Percentiles rank a stretch among this genome's conserved stretches.
Evolutionary conservation across 2,888 invertebrate genomes (phyloP).

Genomic region (Troides helena): DNA sequence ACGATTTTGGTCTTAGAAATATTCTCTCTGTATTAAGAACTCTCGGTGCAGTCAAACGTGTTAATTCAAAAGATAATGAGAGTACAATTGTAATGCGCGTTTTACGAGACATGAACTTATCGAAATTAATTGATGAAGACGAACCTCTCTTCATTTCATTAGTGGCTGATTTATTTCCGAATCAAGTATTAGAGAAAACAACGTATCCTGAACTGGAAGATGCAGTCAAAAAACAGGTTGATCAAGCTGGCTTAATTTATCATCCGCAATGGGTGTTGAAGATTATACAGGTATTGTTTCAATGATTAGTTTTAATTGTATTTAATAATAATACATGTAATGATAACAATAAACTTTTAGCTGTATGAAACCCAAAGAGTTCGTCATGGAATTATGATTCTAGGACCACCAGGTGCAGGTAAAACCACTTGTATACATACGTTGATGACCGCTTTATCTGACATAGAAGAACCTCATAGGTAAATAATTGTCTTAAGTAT

Average conservation of each 20-base stretch:
- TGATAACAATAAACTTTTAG: conserved; percentile 59
- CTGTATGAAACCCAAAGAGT: conserved; percentile 97
- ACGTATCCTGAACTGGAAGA: conserved; percentile 92
- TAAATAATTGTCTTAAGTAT: conserved; percentile 51
- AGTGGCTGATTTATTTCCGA: conserved; percentile 97
- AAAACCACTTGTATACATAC: conserved; percentile 95
- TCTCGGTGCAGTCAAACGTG: conserved; percentile 94
- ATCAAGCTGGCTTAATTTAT: conserved; percentile 88
- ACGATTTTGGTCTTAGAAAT: conserved; percentile 97
- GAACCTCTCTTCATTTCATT: conserved; percentile 98
- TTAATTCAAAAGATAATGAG: conserved; percentile 95
- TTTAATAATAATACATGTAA: background rate
- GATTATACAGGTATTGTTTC: conserved; percentile 86
- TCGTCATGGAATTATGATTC: conserved; percentile 96
- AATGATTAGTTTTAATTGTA: background rate
- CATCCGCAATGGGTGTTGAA: conserved; percentile 98
- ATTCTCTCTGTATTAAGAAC: conserved; percentile 96
- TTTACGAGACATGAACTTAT: conserved; percentile 98
- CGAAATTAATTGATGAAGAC: conserved; percentile 97
- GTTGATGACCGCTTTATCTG: conserved; percentile 93
- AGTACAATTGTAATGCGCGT: conserved; percentile 98
- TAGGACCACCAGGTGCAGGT: conserved; percentile 97
- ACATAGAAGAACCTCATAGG: conserved; percentile 91
- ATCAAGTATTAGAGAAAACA: conserved; percentile 95
- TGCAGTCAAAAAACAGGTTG: conserved; percentile 91